Percentiles rank a stretch among this genome's conserved stretches.
Conservation (phyloP, 2,888 invertebrate species). For the Diloba caeruleocephala region DNA sequence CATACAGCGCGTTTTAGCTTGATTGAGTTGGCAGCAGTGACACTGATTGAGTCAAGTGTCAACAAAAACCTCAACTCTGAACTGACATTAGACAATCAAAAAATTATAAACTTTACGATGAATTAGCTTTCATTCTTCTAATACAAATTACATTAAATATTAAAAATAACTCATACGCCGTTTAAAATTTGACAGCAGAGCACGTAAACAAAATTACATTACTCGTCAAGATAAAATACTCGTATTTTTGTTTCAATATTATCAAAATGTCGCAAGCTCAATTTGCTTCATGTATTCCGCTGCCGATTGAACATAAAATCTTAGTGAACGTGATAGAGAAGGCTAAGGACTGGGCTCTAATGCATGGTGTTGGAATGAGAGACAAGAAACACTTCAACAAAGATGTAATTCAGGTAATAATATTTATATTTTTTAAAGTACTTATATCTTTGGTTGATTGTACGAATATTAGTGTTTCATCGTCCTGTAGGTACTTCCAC, state of each 20-base stretch:
- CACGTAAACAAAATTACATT: constrained; percentile 1
- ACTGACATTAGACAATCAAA: neutral
- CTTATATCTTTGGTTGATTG: too few species aligned
- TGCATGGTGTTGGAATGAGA: constrained; percentile 95
- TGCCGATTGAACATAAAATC: constrained; percentile 91
- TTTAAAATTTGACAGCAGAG: constrained; percentile 2
- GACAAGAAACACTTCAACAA: constrained; percentile 91
- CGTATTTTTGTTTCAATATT: constrained; percentile 1
- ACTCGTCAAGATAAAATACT: constrained; percentile 1
- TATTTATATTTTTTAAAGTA: constrained; percentile 1
- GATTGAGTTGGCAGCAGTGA: too few species aligned
- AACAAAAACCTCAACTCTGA: too few species aligned
- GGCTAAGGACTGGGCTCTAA: constrained; percentile 95
- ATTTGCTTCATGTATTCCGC: constrained; percentile 89
- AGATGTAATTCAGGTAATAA: constrained; percentile 89
- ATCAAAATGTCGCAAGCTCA: constrained; percentile 81
- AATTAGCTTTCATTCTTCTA: neutral
- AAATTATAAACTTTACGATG: neutral
- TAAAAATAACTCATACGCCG: constrained; percentile 29
- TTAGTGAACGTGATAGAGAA: constrained; percentile 91
- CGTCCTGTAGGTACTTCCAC: too few species aligned
- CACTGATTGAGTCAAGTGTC: too few species aligned
- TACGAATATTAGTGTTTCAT: too few species aligned
- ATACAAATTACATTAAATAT: constrained; percentile 22
- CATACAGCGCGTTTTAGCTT: too few species aligned